These are phyloP conservation scores for Zophobas atratus DNA, from an alignment of 1,140 invertebrate genomes.

Conservation along the genomic window DNA sequence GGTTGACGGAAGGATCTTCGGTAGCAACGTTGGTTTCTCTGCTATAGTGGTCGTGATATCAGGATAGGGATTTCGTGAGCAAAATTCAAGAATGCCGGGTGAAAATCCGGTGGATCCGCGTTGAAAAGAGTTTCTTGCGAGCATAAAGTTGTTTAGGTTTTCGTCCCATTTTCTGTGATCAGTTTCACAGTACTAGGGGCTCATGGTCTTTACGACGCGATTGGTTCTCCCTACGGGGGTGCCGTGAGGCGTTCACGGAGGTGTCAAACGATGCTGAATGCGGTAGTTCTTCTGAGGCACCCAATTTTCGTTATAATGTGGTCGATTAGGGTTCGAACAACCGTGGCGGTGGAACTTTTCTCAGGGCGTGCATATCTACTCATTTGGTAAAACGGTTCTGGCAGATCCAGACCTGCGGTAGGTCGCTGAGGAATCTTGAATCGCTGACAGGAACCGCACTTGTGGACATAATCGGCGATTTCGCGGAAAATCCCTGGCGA, in stretches of 20 bases:
- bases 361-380: conserved; percentile 54
- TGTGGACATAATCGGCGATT: conserved; percentile 50
- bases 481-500: conserved; percentile 58
- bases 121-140: neutral
- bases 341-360: conserved; percentile 55
- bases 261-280: conserved; percentile 63
- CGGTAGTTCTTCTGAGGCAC: conserved; percentile 62
- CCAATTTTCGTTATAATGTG: conserved; percentile 61
- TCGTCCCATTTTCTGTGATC: neutral
- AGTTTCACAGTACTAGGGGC: conserved; percentile 55
- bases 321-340: conserved; percentile 57
- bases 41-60: no score
- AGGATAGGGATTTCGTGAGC: neutral
- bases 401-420: conserved; percentile 60
- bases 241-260: conserved; percentile 62
- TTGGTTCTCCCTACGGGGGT: conserved; percentile 68
- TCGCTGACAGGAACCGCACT: conserved; percentile 58
- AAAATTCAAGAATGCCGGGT: neutral
- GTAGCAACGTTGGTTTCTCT: no score
- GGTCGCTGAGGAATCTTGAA: conserved; percentile 61
- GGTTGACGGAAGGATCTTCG: no score
- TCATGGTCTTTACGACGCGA: conserved; percentile 64
- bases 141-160: neutral
- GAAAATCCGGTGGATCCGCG: neutral
- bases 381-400: conserved; percentile 57